These are phyloP conservation scores for Glyptemys insculpta DNA, from an alignment of 2,797 vertebrate genomes.

Conservation along the genomic window DNA sequence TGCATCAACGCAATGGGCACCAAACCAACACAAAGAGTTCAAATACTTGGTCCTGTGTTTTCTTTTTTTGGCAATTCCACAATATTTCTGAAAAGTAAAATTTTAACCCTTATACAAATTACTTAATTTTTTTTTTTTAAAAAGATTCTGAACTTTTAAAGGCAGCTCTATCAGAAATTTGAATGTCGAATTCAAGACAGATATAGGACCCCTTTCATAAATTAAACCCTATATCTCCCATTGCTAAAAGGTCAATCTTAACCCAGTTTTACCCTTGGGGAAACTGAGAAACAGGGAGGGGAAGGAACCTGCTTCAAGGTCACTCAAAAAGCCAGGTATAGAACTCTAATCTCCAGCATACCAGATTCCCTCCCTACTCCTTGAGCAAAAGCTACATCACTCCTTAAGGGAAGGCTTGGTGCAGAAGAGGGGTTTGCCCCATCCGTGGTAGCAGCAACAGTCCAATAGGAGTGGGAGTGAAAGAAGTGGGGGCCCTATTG, in stretches of 20 bases:
- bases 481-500: not conserved
- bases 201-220: not conserved
- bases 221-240: too few relatives aligned
- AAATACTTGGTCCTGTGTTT: not conserved
- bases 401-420: not conserved
- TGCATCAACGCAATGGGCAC: too few relatives aligned
- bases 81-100: not conserved
- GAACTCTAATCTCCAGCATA: not conserved
- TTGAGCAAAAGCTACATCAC: not conserved
- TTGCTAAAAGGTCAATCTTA: too few relatives aligned
- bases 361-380: not conserved
- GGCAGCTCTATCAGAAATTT: not conserved
- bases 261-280: too few relatives aligned
- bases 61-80: not conserved
- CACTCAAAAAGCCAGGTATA: too few relatives aligned
- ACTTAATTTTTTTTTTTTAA: not conserved
- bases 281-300: too few relatives aligned
- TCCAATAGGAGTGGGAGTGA: not conserved
- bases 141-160: fast-evolving
- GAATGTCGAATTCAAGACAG: not conserved
- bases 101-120: not conserved
- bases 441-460: not conserved
- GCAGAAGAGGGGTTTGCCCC: not conserved
- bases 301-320: too few relatives aligned
- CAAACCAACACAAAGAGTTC: too few relatives aligned